phyloP scores from a whole-genome alignment of 2,113 vertebrate genomes.

The Pithys albifrons region DNA sequence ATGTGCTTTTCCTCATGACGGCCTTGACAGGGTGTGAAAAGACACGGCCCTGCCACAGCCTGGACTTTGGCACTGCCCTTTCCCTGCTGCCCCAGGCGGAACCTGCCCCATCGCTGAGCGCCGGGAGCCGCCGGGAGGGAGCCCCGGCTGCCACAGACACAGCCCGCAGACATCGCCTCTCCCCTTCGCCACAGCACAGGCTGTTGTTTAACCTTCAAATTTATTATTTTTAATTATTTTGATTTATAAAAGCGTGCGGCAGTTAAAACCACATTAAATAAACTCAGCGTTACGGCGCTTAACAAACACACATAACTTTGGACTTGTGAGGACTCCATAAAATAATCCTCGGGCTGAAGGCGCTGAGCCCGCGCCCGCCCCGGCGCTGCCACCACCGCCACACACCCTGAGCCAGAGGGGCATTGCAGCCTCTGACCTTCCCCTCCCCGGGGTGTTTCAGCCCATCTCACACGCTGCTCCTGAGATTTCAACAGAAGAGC shows the following conservation, averaged over 20 bases:
- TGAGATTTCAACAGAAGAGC: neutral
- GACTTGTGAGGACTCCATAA: conserved; percentile 78
- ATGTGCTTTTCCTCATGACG: neutral
- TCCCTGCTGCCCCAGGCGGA: neutral
- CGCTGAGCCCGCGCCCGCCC: conserved; percentile 2
- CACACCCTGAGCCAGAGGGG: neutral
- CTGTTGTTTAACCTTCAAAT: conserved; percentile 84
- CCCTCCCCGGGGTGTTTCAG: neutral
- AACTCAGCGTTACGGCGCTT: conserved; percentile 78
- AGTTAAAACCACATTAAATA: conserved; percentile 85
- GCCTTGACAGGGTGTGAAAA: neutral
- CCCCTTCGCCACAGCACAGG: conserved; percentile 55
- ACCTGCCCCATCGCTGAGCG: neutral
- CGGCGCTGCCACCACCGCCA: neutral
- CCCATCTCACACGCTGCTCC: neutral
- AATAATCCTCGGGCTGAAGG: conserved; percentile 62
- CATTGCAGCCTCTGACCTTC: neutral
- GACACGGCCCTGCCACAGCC: neutral
- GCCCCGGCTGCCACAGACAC: conserved; percentile 1
- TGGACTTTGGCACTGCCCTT: neutral
- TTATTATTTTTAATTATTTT: conserved; percentile 92
- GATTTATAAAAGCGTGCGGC: conserved; percentile 84
- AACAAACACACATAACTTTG: conserved; percentile 78
- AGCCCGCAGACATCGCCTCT: conserved; percentile 38
- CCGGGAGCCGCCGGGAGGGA: neutral